phyloP scores from a whole-genome alignment of 2,888 invertebrate species.

The Rotaria macrura region DNA sequence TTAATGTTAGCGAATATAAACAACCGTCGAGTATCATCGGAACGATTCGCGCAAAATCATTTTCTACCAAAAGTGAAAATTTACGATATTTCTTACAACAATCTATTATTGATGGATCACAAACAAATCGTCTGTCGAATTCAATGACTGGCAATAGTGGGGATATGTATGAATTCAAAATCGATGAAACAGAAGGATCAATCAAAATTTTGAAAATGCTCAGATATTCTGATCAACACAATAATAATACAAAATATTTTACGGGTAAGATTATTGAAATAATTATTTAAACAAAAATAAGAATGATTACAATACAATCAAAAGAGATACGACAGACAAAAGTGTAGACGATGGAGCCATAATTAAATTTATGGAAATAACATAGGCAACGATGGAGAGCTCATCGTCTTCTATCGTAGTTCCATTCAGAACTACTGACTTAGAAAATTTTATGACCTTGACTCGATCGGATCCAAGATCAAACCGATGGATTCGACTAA shows the following conservation, averaged over 20 bases:
- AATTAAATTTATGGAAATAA: no score
- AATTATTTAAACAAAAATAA: no score
- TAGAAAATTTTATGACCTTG: no score
- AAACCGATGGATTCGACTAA: no score
- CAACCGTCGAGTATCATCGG: neutral
- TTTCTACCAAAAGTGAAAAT: neutral
- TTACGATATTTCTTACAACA: neutral
- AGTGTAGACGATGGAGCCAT: no score
- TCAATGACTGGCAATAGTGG: neutral
- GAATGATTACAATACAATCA: no score
- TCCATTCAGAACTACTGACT: no score
- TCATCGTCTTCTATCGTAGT: no score
- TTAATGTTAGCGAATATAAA: neutral
- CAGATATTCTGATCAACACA: slow-evolving; percentile 6
- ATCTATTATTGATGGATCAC: neutral
- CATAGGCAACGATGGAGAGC: no score
- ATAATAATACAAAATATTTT: slow-evolving; percentile 19
- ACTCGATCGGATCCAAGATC: no score
- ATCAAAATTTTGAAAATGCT: slow-evolving; percentile 3
- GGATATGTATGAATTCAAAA: slow-evolving; percentile 14
- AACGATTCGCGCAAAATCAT: neutral
- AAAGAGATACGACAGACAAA: no score
- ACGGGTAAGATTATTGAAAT: neutral
- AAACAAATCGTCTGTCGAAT: neutral
- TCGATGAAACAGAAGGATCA: slow-evolving; percentile 6